Conservation (phyloP, 2,113 vertebrate species). For the Acrocephalus kingi region DNA sequence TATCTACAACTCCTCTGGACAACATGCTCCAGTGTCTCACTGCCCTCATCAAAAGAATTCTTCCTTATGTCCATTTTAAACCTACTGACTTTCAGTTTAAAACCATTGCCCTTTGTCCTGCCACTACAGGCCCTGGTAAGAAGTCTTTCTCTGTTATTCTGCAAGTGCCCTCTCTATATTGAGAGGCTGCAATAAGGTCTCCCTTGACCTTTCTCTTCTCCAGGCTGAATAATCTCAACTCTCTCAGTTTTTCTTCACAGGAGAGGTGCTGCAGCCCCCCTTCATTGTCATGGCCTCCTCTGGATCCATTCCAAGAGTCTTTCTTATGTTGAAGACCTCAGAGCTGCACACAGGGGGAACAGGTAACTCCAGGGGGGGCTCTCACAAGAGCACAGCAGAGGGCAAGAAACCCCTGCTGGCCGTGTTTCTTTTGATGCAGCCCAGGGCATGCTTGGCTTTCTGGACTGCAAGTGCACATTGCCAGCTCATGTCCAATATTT, state of each 20-base stretch:
- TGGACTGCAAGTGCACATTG: not conserved
- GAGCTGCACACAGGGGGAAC: not conserved
- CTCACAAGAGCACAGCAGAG: not conserved
- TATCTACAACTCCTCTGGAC: not conserved
- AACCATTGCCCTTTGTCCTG: not conserved
- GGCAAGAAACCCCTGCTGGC: not conserved
- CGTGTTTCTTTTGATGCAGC: not conserved
- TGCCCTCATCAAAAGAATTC: not conserved
- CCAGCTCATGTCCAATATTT: not conserved
- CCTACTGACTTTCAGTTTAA: not conserved
- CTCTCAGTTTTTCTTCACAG: not conserved
- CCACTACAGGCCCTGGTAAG: not conserved
- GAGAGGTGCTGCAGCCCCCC: no score
- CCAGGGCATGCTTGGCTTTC: not conserved
- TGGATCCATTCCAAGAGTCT: not conserved
- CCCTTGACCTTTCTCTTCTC: not conserved
- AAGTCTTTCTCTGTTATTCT: not conserved
- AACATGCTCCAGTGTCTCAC: not conserved
- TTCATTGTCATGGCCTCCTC: not conserved
- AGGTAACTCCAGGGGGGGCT: not conserved
- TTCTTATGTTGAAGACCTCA: not conserved
- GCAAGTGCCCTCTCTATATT: accelerated
- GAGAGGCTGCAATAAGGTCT: not conserved
- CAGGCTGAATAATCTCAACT: not conserved
- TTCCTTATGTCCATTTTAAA: not conserved